Evolutionary conservation across 2,113 vertebrate genomes (phyloP).

Genomic region (Calypte anna): DNA sequence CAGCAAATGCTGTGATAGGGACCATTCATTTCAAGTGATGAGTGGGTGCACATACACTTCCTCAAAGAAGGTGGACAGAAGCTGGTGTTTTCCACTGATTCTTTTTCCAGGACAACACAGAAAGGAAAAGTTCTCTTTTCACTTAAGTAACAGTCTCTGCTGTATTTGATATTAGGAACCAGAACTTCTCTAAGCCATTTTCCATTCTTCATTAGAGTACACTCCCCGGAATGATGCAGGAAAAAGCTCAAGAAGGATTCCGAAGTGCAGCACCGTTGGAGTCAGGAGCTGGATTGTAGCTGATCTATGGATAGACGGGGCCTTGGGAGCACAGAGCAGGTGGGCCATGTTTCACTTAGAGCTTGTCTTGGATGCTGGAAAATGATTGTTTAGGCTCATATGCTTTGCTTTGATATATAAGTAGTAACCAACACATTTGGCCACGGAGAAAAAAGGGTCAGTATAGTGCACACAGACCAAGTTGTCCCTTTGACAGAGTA

Average conservation of each 20-base stretch:
- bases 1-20: not conserved
- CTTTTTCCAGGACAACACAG: not conserved
- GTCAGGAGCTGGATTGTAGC: not conserved
- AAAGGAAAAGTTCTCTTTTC: not conserved
- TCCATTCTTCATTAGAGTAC: not conserved
- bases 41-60: not conserved
- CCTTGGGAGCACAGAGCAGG: not conserved
- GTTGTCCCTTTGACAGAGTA: not conserved
- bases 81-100: not conserved
- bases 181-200: not conserved
- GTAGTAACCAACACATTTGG: not conserved
- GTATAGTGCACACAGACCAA: not conserved
- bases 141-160: not conserved
- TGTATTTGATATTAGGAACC: not conserved
- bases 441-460: not conserved
- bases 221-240: not conserved
- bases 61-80: not conserved
- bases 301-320: not conserved
- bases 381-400: not conserved
- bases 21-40: rapidly evolving
- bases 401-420: not conserved
- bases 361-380: not conserved
- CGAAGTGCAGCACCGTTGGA: not conserved
- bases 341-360: not conserved
- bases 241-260: not conserved